Evolutionary conservation across 2,797 vertebrate genomes (phyloP).

Genomic region (Threskiornis aethiopicus): DNA sequence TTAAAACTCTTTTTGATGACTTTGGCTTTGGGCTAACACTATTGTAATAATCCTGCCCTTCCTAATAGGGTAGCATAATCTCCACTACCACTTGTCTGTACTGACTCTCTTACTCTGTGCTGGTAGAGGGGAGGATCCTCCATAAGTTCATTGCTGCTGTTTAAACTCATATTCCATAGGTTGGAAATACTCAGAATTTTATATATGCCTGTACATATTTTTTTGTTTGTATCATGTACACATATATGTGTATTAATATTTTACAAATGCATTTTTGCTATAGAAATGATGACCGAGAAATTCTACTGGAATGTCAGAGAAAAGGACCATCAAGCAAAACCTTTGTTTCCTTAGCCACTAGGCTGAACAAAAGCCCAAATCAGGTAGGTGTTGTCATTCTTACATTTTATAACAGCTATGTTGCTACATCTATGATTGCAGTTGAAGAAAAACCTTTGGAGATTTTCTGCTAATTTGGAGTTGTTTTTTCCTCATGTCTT

Average conservation of each 20-base stretch:
- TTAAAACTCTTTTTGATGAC: not conserved
- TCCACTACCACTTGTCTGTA: not conserved
- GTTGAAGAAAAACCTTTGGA: not conserved
- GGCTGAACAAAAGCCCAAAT: slow-evolving; percentile 85
- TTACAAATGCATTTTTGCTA: not conserved
- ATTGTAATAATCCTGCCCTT: not conserved
- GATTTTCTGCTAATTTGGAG: not conserved
- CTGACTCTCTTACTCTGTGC: not conserved
- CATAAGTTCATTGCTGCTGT: not conserved
- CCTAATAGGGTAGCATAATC: not conserved
- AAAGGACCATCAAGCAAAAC: slow-evolving; percentile 89
- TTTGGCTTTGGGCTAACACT: not conserved
- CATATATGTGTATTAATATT: not conserved
- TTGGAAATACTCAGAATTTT: not conserved
- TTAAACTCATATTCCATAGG: not conserved
- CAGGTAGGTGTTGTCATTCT: slow-evolving; percentile 77
- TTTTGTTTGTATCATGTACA: not conserved
- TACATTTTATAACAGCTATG: not conserved
- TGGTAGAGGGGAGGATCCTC: not conserved
- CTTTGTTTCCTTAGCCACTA: slow-evolving; percentile 84
- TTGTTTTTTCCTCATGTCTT: not conserved
- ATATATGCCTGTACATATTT: not conserved
- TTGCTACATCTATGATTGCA: not conserved
- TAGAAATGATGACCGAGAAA: slow-evolving; percentile 93
- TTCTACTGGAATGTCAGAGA: slow-evolving; percentile 88